Conservation (phyloP, 2,113 vertebrate genomes). For the Anas platyrhynchos region DNA sequence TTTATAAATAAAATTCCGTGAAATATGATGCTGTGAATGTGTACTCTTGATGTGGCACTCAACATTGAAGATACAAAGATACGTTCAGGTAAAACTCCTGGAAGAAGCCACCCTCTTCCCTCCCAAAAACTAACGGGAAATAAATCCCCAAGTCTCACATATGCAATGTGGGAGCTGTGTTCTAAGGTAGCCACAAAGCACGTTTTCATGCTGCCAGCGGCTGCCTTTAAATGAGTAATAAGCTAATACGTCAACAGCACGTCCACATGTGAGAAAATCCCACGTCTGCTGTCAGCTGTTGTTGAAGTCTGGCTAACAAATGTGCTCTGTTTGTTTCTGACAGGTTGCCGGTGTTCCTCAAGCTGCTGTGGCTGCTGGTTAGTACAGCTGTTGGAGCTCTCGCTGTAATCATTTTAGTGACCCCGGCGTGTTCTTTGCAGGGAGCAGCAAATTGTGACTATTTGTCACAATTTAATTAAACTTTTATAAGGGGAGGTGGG, state of each 20-base stretch:
- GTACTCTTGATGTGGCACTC: conserved; percentile 9
- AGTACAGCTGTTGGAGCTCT: background rate
- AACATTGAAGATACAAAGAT: background rate
- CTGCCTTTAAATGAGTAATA: background rate
- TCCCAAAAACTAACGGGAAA: background rate
- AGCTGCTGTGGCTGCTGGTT: background rate
- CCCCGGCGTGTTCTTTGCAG: background rate
- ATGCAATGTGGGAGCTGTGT: background rate
- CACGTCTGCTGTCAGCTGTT: background rate
- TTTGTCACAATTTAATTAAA: background rate
- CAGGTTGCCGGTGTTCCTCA: background rate
- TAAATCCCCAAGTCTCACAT: background rate
- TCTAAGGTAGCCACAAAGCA: background rate
- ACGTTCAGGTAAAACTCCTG: background rate
- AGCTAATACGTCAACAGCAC: background rate
- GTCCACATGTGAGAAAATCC: background rate
- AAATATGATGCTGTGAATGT: background rate
- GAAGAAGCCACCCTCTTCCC: background rate
- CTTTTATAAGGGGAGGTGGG: background rate
- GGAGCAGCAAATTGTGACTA: no score
- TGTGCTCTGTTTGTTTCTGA: background rate
- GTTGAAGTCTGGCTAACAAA: conserved; percentile 6
- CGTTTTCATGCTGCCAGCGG: background rate
- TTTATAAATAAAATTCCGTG: conserved; percentile 74
- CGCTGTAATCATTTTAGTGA: background rate